These are phyloP conservation scores for Stegostoma tigrinum DNA, from an alignment of 2,113 vertebrate species.

Conservation along the genomic window DNA sequence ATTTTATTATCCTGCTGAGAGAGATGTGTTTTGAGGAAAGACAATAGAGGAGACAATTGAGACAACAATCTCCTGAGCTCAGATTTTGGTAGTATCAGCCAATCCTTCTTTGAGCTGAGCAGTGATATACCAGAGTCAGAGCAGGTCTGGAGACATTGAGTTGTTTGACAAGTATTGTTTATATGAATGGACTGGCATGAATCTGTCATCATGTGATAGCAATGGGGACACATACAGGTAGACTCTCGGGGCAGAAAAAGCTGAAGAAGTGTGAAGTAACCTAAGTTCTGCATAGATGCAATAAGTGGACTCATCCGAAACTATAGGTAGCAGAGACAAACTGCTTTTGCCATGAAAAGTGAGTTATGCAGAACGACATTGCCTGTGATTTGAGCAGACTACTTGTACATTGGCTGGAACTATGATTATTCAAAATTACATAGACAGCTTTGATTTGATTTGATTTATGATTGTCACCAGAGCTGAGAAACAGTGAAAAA, in stretches of 20 bases:
- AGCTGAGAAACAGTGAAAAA: too few species aligned
- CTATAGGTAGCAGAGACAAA: not conserved
- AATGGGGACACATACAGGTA: not conserved
- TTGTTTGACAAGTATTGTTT: not conserved
- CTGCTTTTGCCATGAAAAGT: not conserved
- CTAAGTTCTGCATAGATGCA: not conserved
- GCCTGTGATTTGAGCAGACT: not conserved
- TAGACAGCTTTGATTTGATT: not conserved
- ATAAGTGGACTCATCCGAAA: not conserved
- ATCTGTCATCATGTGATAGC: not conserved
- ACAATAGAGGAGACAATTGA: not conserved
- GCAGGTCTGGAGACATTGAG: not conserved
- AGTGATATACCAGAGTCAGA: not conserved
- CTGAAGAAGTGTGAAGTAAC: not conserved
- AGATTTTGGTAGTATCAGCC: not conserved
- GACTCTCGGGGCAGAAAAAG: not conserved
- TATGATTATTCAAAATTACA: not conserved
- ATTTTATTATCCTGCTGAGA: too few species aligned
- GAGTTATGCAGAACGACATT: not conserved
- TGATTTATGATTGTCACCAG: too few species aligned
- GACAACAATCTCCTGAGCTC: not conserved
- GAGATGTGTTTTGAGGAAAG: not conserved
- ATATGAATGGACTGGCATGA: not conserved
- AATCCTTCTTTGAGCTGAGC: not conserved
- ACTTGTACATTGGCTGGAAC: not conserved